phyloP scores from a whole-genome alignment of 2,888 invertebrate genomes.

The Melangyna quadrimaculata region DNA sequence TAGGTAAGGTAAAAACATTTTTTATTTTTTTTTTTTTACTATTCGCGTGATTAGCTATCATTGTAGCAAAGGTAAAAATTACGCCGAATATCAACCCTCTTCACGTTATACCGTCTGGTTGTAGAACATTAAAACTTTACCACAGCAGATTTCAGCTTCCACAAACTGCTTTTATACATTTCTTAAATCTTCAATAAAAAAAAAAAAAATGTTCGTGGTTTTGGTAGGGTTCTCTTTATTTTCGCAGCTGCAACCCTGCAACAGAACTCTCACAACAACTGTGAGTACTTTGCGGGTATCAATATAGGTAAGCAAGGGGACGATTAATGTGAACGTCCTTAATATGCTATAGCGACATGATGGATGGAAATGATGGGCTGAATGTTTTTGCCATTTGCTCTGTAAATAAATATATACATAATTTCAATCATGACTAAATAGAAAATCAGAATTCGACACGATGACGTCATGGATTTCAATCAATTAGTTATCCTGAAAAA shows the following conservation, averaged over 20 bases:
- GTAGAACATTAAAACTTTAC: conserved; percentile 47
- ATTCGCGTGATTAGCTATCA: conserved; percentile 64
- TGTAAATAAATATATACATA: conserved; percentile 68
- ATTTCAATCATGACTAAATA: conserved; percentile 72
- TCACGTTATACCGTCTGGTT: conserved; percentile 47
- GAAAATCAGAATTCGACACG: conserved; percentile 79
- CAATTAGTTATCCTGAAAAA: conserved; percentile 75
- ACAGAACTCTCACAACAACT: conserved; percentile 60
- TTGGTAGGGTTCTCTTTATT: conserved; percentile 64
- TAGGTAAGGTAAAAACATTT: not conserved
- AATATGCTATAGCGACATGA: conserved; percentile 64
- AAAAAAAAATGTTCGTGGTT: conserved; percentile 51
- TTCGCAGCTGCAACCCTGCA: conserved; percentile 69
- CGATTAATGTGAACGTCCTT: conserved; percentile 63
- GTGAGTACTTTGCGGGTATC: conserved; percentile 67
- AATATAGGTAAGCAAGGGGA: conserved; percentile 57
- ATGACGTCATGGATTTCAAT: conserved; percentile 80
- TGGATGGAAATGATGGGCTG: conserved; percentile 68
- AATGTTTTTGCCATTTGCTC: conserved; percentile 63
- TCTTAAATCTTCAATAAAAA: conserved; percentile 47
- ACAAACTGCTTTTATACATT: conserved; percentile 43
- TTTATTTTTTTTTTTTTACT: conserved; percentile 52
- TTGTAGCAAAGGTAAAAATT: conserved; percentile 52
- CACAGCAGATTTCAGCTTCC: conserved; percentile 67
- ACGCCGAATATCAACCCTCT: conserved; percentile 53